phyloP scores from a whole-genome alignment of 2,113 vertebrate genomes.

The Python bivittatus region DNA sequence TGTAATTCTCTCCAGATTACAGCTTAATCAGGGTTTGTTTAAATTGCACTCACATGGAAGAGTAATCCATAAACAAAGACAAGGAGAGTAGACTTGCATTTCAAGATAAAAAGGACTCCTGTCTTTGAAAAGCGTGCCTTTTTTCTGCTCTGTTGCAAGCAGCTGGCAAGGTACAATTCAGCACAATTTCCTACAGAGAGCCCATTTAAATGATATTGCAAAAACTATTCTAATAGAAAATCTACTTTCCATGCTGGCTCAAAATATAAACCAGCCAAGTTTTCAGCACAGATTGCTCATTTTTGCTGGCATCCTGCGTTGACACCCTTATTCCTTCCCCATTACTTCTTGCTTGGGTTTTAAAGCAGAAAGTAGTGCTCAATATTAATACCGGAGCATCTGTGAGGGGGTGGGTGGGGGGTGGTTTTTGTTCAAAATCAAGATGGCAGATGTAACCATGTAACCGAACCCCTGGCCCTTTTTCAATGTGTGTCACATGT shows the following conservation, averaged over 20 bases:
- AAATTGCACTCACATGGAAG: constrained; percentile 43
- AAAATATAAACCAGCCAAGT: constrained; percentile 28
- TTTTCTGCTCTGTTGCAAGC: not conserved
- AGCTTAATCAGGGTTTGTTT: constrained; percentile 33
- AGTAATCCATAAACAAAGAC: constrained; percentile 53
- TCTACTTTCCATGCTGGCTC: not conserved
- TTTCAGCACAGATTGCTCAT: constrained; percentile 2
- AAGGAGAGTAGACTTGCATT: constrained; percentile 22
- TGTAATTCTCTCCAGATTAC: constrained; percentile 52
- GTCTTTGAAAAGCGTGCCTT: constrained; percentile 30
- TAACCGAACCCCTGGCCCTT: too few relatives aligned
- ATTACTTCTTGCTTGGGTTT: constrained; percentile 25
- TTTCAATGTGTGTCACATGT: too few relatives aligned
- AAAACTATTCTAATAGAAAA: constrained; percentile 1
- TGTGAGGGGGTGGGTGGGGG: too few relatives aligned
- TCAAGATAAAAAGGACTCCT: constrained; percentile 34
- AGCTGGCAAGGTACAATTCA: not conserved
- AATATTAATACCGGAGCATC: too few relatives aligned
- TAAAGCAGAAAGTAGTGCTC: not conserved
- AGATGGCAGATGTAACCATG: too few relatives aligned
- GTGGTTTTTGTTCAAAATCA: too few relatives aligned
- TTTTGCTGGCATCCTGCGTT: constrained; percentile 11
- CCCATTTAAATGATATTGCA: constrained; percentile 29
- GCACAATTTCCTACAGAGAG: constrained; percentile 15
- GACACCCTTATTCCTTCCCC: constrained; percentile 30